These are phyloP conservation scores for Halocaridina rubra DNA, from an alignment of 2,888 invertebrate species.

Conservation along the genomic window DNA sequence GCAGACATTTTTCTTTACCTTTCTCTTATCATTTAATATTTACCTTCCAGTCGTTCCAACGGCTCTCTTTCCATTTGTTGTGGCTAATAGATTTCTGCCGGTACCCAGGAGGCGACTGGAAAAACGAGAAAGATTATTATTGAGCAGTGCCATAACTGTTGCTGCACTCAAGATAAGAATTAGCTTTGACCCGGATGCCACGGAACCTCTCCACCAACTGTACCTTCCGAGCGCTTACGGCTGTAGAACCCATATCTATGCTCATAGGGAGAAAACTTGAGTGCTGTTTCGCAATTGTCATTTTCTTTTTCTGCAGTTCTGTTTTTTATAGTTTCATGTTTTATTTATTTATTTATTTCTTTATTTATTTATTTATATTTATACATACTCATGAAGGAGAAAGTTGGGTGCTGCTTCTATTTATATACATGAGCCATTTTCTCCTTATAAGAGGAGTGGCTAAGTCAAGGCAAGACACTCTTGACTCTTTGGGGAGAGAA, in stretches of 20 bases:
- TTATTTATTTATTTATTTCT: too few relatives aligned
- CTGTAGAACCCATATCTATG: neutral
- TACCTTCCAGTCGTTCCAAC: neutral
- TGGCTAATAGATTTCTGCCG: neutral
- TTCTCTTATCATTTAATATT: too few relatives aligned
- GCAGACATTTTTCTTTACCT: too few relatives aligned
- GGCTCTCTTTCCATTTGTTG: neutral
- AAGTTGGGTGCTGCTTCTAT: neutral
- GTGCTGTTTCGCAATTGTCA: neutral
- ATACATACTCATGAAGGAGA: too few relatives aligned
- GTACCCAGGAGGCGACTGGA: neutral
- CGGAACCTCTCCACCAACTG: neutral
- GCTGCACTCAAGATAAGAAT: too few relatives aligned
- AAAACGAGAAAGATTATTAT: neutral
- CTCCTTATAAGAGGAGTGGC: too few relatives aligned
- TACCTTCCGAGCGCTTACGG: neutral
- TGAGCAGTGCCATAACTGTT: neutral
- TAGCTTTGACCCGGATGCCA: too few relatives aligned
- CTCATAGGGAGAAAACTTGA: neutral
- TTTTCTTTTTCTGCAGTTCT: neutral
- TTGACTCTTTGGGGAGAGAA: too few relatives aligned
- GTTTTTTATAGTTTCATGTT: too few relatives aligned
- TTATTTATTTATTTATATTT: too few relatives aligned
- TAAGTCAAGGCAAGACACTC: too few relatives aligned
- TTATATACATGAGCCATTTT: neutral